These are phyloP conservation scores for Zaprionus lachaisei DNA, from an alignment of 1,140 invertebrate species.

Conservation along the genomic window DNA sequence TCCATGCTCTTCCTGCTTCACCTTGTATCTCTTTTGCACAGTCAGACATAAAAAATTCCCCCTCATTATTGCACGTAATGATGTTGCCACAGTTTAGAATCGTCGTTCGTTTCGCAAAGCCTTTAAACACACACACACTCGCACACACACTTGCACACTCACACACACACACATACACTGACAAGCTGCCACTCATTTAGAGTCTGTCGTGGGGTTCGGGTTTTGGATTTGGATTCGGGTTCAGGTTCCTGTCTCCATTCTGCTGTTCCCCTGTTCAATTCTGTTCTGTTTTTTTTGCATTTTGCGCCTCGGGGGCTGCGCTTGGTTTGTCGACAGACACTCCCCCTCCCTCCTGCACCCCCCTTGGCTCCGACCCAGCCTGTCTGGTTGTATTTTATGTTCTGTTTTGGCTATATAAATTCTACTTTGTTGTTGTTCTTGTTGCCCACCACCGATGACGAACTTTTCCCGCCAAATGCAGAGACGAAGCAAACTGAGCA, in stretches of 20 bases:
- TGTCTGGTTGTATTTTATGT: conserved; percentile 56
- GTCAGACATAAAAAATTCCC: conserved; percentile 51
- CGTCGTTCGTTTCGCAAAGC: conserved; percentile 51
- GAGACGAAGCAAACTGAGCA: conserved; percentile 40
- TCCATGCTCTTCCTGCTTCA: conserved; percentile 22
- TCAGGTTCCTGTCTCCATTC: conserved; percentile 50
- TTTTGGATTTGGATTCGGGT: conserved; percentile 49
- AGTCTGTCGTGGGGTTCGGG: conserved; percentile 31
- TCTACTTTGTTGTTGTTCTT: conserved; percentile 43
- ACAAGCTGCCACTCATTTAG: not conserved
- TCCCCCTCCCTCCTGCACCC: not conserved
- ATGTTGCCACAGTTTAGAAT: conserved; percentile 77
- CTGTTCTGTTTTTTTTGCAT: conserved; percentile 66
- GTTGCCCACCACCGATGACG: conserved; percentile 43
- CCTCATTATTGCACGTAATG: conserved; percentile 69
- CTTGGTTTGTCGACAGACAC: conserved; percentile 39
- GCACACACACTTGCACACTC: conserved; percentile 11
- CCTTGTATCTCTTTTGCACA: conserved; percentile 44
- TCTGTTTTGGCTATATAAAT: conserved; percentile 73
- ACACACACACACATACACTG: conserved; percentile 1
- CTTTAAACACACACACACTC: conserved; percentile 29
- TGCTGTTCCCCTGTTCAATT: conserved; percentile 73
- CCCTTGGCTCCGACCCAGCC: not conserved
- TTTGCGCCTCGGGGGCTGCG: conserved; percentile 60
- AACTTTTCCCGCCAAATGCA: conserved; percentile 76